Base-by-base conservation (phyloP, 1,140 invertebrate genomes). In the Calliphora vicina region DNA sequence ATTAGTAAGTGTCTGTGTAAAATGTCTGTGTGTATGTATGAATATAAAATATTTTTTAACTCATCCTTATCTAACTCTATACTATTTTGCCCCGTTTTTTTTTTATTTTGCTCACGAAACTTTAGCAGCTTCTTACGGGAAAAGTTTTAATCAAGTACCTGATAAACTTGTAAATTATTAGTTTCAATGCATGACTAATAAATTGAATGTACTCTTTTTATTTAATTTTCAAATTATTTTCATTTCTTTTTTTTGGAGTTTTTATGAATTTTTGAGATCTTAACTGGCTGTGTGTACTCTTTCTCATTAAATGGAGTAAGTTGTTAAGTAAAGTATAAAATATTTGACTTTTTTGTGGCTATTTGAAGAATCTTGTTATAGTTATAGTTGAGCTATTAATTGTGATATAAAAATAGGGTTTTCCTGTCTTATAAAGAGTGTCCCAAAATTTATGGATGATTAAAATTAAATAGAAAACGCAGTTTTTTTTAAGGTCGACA, bases 141-240 rank as follows among this genome's bases (percentile, higher is more conserved):
- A 57, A 57, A 57, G 50, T 57, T 57, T 57, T 57, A 57, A 57
- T 57, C 50, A 57, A 57, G 0, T 57, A 57, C 50, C 50, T 57
- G 50, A 57, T 57, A 57, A 57, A 57, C 50, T 57, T 57, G 50
- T 57, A 57, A 57, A 57, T 57, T 57, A 57, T 57, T 57, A 57
- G 50, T 57, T 57, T 57, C 50, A 57, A 57, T 57, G 50, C 50
- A 57, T 57, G 50, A 57, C 50, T 57, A 57, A 57, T 57, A 57
- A 57, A 57, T 57, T 57, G 50, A 57, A 57, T n/a, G 50, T 57
- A 57, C 13, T 57, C 50, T 57, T 57, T 35, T 35, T 57, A 57
- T 57, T 57, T 57, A n/a, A 57, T 57, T 57, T 35, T 57, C 5
- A 57, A 57, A n/a, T 57, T n/a, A 15, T 57, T 57, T 57, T 1